phyloP scores from a whole-genome alignment of 2,797 vertebrate species.

The Rhabdophis nuchalis region DNA sequence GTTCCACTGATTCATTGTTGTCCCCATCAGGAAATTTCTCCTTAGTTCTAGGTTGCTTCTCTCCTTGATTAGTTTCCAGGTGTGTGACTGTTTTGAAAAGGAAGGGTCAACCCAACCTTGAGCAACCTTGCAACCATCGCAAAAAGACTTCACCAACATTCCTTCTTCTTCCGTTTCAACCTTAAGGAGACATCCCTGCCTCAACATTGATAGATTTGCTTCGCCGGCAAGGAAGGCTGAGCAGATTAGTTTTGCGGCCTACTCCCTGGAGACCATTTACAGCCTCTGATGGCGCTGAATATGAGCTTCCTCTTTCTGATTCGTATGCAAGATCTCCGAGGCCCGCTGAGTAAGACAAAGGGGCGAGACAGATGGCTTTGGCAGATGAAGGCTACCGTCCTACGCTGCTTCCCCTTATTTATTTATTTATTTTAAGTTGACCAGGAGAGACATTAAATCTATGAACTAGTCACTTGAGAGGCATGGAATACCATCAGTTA shows the following conservation, averaged over 20 bases:
- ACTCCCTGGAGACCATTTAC: conserved; percentile 48
- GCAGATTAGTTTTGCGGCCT: conserved; percentile 20
- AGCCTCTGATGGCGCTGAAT: conserved; percentile 56
- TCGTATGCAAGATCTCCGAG: conserved; percentile 51
- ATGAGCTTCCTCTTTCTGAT: conserved; percentile 45
- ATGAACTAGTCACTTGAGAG: conserved; percentile 51
- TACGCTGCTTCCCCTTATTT: conserved; percentile 34
- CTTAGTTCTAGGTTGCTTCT: neutral
- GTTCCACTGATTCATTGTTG: neutral
- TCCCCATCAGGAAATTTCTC: neutral
- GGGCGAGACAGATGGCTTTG: conserved; percentile 58
- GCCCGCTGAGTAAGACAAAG: conserved; percentile 54
- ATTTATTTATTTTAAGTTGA: neutral
- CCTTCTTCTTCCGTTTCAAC: neutral
- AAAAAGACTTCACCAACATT: neutral
- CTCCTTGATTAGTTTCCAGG: neutral
- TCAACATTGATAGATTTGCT: conserved; percentile 18
- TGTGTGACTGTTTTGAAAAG: neutral
- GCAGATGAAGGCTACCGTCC: conserved; percentile 59
- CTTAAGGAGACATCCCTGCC: conserved; percentile 14
- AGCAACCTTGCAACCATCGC: neutral
- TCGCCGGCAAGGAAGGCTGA: conserved; percentile 22
- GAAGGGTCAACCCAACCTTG: neutral
- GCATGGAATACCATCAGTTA: conserved; percentile 45
- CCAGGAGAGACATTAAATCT: conserved; percentile 54